Percentiles rank a stretch among this genome's conserved stretches.
Evolutionary conservation across 1,140 invertebrate species (phyloP).

Genomic region (Drosophila kepulauana): DNA sequence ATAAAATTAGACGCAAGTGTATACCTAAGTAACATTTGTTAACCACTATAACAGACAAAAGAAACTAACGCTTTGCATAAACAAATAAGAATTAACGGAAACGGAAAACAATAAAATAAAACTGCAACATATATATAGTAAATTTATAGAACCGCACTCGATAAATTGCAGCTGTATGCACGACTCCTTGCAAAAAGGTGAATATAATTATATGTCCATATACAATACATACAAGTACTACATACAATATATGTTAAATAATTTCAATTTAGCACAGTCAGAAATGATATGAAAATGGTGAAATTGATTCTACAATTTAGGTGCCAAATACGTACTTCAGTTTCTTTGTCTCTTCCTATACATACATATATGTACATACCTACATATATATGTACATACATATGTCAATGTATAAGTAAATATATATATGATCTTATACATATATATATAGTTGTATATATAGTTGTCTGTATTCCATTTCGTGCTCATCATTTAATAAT

Average conservation of each 20-base stretch:
- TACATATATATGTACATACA: neutral
- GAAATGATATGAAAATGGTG: neutral
- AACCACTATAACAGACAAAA: conserved; percentile 6
- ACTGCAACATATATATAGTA: conserved; percentile 42
- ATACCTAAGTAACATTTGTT: conserved; percentile 27
- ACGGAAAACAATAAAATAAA: conserved; percentile 2
- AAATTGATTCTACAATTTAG: neutral
- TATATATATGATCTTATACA: too few species aligned
- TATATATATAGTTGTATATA: too few species aligned
- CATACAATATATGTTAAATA: conserved; percentile 25
- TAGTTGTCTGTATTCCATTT: neutral
- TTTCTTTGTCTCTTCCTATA: neutral
- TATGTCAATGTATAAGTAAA: too few species aligned
- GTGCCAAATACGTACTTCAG: neutral
- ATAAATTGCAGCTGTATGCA: conserved; percentile 81
- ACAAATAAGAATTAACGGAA: neutral
- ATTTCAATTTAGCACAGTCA: conserved; percentile 11
- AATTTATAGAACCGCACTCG: conserved; percentile 71
- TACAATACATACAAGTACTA: conserved; percentile 26
- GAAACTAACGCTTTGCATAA: conserved; percentile 20
- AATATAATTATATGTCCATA: conserved; percentile 60
- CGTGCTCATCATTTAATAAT: neutral
- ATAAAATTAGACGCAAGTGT: conserved; percentile 19
- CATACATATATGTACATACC: too few species aligned
- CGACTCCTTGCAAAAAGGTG: conserved; percentile 82